These are phyloP conservation scores for Gallinago media DNA, from an alignment of 2,113 vertebrate species.

Conservation along the genomic window DNA sequence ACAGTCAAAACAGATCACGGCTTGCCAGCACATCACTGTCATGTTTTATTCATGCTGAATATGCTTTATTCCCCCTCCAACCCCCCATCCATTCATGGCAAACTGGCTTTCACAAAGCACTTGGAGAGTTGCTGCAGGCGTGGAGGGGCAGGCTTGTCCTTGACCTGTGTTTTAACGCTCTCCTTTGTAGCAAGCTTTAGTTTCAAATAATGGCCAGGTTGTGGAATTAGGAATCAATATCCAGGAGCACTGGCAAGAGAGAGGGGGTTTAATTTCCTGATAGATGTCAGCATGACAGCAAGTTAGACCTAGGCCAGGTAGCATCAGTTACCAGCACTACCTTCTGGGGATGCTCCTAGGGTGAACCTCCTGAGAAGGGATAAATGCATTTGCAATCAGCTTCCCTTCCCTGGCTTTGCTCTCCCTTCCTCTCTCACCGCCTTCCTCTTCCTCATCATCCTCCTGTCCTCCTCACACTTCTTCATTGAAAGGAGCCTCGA, in stretches of 20 bases:
- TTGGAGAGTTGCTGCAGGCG: slow-evolving; percentile 45
- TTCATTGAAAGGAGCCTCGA: background rate
- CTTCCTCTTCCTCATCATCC: background rate
- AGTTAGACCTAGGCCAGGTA: slow-evolving; percentile 41
- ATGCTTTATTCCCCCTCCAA: background rate
- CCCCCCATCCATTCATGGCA: slow-evolving; percentile 31
- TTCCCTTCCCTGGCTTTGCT: background rate
- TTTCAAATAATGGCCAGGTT: slow-evolving; percentile 65
- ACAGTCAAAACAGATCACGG: slow-evolving; percentile 62
- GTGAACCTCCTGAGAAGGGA: background rate
- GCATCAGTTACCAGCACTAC: slow-evolving; percentile 32
- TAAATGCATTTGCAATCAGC: background rate
- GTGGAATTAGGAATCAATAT: slow-evolving; percentile 52
- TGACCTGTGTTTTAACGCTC: slow-evolving; percentile 38
- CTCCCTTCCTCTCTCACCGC: background rate
- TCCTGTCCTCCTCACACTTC: background rate
- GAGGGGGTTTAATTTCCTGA: slow-evolving; percentile 23
- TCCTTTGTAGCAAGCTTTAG: slow-evolving; percentile 18
- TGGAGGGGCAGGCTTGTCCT: background rate
- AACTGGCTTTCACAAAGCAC: slow-evolving; percentile 23
- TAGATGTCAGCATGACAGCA: background rate
- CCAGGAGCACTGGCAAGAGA: slow-evolving; percentile 4
- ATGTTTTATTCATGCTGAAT: slow-evolving; percentile 64
- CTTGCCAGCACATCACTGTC: slow-evolving; percentile 55
- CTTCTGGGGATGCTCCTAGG: background rate